phyloP scores from a whole-genome alignment of 2,888 invertebrate species.

The Macaria liturata region DNA sequence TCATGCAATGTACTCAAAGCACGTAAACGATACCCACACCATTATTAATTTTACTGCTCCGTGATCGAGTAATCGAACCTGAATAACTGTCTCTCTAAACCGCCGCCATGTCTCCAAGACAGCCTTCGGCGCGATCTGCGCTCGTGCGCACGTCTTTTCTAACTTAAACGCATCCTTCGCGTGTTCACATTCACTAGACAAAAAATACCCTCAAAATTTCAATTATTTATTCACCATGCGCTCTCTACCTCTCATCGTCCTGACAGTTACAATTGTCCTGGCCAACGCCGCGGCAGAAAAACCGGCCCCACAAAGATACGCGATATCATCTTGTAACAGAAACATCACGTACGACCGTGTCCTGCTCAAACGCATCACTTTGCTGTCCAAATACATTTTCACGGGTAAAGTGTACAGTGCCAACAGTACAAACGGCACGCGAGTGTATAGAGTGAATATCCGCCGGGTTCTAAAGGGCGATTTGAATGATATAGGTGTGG shows the following conservation, averaged over 20 bases:
- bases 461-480: constrained; percentile 72
- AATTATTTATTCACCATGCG: constrained; percentile 41
- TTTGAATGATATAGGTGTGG: constrained; percentile 63
- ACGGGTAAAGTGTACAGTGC: constrained; percentile 68
- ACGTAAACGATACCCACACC: too few relatives aligned
- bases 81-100: constrained; percentile 33
- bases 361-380: constrained; percentile 60
- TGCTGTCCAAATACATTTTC: constrained; percentile 68
- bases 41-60: background rate
- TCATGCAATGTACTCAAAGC: too few relatives aligned
- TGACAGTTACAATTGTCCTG: constrained; percentile 48
- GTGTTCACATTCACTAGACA: constrained; percentile 30
- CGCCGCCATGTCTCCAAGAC: constrained; percentile 40
- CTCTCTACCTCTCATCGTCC: constrained; percentile 45
- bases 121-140: constrained; percentile 69
- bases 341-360: constrained; percentile 57
- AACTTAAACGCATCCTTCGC: constrained; percentile 40
- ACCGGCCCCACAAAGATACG: constrained; percentile 35
- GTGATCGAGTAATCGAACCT: background rate
- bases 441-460: constrained; percentile 68
- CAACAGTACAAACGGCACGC: constrained; percentile 49
- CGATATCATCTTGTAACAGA: constrained; percentile 45
- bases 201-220: constrained; percentile 15
- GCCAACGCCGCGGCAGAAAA: constrained; percentile 44
- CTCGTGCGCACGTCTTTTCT: constrained; percentile 68